A percentile compares a stretch with the other conserved stretches of the same genome.
Conservation (phyloP, 2,888 invertebrate species). For the Metalampra italica region DNA sequence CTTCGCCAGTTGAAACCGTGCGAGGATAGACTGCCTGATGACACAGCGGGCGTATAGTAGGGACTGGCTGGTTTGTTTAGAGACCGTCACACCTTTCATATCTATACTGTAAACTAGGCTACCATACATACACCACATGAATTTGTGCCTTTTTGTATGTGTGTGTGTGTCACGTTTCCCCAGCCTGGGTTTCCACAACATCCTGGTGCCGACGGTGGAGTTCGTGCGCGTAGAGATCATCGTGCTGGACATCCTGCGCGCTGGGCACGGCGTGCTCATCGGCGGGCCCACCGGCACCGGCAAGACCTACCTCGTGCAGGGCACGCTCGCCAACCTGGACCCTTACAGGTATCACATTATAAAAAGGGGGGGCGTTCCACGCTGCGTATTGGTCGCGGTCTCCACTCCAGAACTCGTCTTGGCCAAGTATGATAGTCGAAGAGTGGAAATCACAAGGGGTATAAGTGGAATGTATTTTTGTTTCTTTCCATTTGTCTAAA, state of each 20-base stretch:
- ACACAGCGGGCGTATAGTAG: too few species aligned
- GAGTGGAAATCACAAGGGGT: too few species aligned
- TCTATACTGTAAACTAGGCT: too few species aligned
- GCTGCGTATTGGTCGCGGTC: too few species aligned
- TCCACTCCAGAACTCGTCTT: too few species aligned
- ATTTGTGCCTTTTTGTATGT: too few species aligned
- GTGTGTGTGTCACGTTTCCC: background rate
- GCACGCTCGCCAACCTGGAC: conserved; percentile 81
- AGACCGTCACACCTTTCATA: too few species aligned
- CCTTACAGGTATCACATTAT: conserved; percentile 39
- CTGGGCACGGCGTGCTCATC: conserved; percentile 85
- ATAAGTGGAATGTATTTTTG: too few species aligned
- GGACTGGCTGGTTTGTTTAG: background rate
- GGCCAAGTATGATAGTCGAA: too few species aligned
- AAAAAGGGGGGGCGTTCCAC: too few species aligned
- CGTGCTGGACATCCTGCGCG: conserved; percentile 80
- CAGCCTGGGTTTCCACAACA: conserved; percentile 88
- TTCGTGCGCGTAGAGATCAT: conserved; percentile 90
- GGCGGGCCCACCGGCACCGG: conserved; percentile 93
- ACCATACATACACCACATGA: too few species aligned
- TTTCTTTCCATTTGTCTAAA: too few species aligned
- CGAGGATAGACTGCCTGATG: conserved; percentile 86
- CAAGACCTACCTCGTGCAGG: conserved; percentile 88
- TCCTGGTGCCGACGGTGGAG: conserved; percentile 92
- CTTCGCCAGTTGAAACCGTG: conserved; percentile 85